Evolutionary conservation across 1,140 invertebrate genomes (phyloP).

Genomic region (Sycophaga agraensis): DNA sequence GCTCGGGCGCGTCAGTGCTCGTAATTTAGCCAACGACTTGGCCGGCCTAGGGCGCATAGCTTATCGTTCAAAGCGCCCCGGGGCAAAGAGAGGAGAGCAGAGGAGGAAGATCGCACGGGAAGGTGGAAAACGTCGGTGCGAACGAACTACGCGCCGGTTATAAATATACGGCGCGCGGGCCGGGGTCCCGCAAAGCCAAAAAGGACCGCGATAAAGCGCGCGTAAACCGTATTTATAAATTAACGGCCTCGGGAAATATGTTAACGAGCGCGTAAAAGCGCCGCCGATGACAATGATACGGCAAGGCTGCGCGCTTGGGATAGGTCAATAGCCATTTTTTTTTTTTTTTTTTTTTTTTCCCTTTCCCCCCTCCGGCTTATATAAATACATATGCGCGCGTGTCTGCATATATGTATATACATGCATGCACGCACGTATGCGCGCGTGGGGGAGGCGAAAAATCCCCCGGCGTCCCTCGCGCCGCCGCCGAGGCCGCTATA

Average conservation of each 20-base stretch:
- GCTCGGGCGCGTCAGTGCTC: too few species aligned
- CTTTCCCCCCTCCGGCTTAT: too few species aligned
- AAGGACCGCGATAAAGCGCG: conserved; percentile 1
- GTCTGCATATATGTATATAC: too few species aligned
- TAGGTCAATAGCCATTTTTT: conserved; percentile 24
- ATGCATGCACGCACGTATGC: too few species aligned
- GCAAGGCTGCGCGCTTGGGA: conserved; percentile 13
- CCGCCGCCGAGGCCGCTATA: too few species aligned
- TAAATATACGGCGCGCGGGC: conserved; percentile 1
- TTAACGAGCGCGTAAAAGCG: conserved; percentile 20
- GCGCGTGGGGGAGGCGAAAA: too few species aligned
- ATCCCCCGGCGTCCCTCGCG: too few species aligned
- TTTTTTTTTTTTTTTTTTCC: too few species aligned
- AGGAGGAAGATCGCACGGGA: too few species aligned
- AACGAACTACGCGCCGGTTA: not conserved
- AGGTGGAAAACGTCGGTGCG: not conserved
- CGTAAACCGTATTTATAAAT: conserved; percentile 23
- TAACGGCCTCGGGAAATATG: conserved; percentile 24
- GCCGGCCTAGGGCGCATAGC: too few species aligned
- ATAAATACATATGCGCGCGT: too few species aligned
- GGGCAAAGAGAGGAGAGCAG: not conserved
- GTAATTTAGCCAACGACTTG: too few species aligned
- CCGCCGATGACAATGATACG: not conserved
- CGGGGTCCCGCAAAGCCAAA: conserved; percentile 12
- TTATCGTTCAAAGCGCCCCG: not conserved